phyloP scores from a whole-genome alignment of 2,797 vertebrate species.

The Trematomus bernacchii region DNA sequence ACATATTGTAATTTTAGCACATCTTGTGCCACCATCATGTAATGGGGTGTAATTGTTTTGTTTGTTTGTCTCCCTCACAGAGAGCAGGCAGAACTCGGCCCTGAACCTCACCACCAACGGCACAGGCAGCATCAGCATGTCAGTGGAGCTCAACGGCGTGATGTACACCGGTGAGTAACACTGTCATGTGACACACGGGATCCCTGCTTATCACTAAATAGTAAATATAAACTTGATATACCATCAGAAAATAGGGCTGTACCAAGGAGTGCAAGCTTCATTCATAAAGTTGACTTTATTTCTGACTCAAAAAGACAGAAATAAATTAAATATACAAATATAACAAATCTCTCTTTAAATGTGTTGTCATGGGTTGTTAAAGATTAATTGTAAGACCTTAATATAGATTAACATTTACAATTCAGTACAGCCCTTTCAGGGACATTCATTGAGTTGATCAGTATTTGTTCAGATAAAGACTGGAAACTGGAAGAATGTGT shows the following conservation, averaged over 20 bases:
- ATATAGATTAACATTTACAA: no score
- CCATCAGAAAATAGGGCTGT: neutral
- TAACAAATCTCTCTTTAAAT: no score
- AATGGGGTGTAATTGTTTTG: neutral
- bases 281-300: no score
- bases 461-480: neutral
- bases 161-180: slow-evolving; percentile 91
- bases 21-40: no score
- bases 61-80: slow-evolving; percentile 60
- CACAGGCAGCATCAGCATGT: slow-evolving; percentile 97
- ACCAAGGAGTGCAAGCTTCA: no score
- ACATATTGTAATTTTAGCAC: no score
- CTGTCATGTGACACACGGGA: slow-evolving; percentile 18
- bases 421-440: neutral
- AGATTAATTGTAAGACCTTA: no score
- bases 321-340: no score
- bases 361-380: no score
- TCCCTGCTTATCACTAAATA: slow-evolving; percentile 3
- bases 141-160: slow-evolving; percentile 96
- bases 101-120: slow-evolving; percentile 88
- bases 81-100: slow-evolving; percentile 90
- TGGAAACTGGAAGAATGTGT: neutral
- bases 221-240: neutral
- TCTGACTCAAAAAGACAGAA: no score
- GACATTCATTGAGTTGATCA: neutral